Evolutionary conservation across 2,888 invertebrate genomes (phyloP), one percentile per base, ranked within the genome.

Genomic region (Lamellibrachia satsuma): DNA sequence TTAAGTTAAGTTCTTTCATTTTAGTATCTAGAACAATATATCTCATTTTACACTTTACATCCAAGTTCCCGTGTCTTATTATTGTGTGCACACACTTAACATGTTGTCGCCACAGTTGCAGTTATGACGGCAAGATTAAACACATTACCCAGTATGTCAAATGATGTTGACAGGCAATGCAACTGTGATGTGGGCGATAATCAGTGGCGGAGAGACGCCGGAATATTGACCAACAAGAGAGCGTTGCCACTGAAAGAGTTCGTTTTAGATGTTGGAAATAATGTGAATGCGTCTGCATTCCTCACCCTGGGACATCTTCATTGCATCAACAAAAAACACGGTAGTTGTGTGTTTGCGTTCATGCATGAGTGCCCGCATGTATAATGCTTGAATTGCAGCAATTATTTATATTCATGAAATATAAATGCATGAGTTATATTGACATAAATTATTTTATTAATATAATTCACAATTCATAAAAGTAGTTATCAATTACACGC

Each of bases 151-250:
- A 39, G 39, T 39, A 39, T 22, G 75, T 75, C n/a, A n/a, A 94
- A 91, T 1, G 91, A 92, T 7, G 57, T 92, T 7, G 75, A 92
- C 8, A 93, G 93, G 52, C 93, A 93, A 3, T 96, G 96, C 93
- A 95, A 95, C 92, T 96, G 96, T 93, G 95, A 95, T 92, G 93
- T 94, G 3, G 93, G 92, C 22, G 95, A 95, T 91, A 95, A 94
- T 6, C 91, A 93, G 52, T 93, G 92, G 3, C 93, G 95, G 52
- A 94, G 93, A 55, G 96, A 96, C 92, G 94, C 95, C 91, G 96
- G 95, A 8, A 52, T 94, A 7, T 93, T 95, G 11, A 94, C 93
- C 27, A 93, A 95, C 93, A 95, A 94, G 91, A 92, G 92, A 0
- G 94, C 94, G 90, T 93, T 96, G n/a, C 95, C 96, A 0, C 92